Percentiles rank a stretch among this genome's conserved stretches.
These are phyloP conservation scores for Cotesia chilonis DNA, from an alignment of 1,140 invertebrate species.

Conservation along the genomic window DNA sequence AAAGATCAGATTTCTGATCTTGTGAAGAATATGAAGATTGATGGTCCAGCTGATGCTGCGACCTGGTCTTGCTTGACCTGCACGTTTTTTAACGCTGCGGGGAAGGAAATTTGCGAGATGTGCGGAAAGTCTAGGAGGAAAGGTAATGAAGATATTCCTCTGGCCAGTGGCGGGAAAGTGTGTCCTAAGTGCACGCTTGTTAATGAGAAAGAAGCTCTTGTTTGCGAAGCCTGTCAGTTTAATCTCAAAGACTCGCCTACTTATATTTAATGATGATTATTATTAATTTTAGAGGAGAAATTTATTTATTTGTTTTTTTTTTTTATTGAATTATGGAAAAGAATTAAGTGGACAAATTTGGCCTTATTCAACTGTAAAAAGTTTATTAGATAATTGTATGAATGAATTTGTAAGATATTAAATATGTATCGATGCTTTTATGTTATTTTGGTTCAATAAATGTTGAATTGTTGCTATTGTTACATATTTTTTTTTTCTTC, in stretches of 20 bases:
- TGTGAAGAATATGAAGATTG: slow-evolving; percentile 17
- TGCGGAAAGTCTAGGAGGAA: slow-evolving; percentile 73
- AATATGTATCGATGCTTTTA: too few species aligned
- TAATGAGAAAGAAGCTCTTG: slow-evolving; percentile 74
- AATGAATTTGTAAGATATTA: too few species aligned
- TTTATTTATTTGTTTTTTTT: not conserved
- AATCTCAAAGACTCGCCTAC: slow-evolving; percentile 80
- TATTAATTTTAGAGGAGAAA: not conserved
- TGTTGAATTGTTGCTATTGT: not conserved
- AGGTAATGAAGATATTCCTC: slow-evolving; percentile 71
- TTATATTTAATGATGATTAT: slow-evolving; percentile 68
- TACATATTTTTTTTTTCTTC: slow-evolving; percentile 30
- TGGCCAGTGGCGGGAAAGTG: slow-evolving; percentile 78
- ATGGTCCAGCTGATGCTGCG: slow-evolving; percentile 27
- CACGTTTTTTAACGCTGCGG: slow-evolving; percentile 73
- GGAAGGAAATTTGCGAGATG: slow-evolving; percentile 77
- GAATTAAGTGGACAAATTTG: too few species aligned
- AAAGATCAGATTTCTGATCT: not conserved
- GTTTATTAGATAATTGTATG: too few species aligned
- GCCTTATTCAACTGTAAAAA: too few species aligned
- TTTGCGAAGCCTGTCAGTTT: slow-evolving; percentile 75
- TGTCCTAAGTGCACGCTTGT: slow-evolving; percentile 82
- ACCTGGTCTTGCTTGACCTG: slow-evolving; percentile 77
- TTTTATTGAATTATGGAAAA: too few species aligned
- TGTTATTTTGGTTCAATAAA: too few species aligned